Evolutionary conservation across 1,140 invertebrate genomes (phyloP).

Genomic region (Rhynchophorus ferrugineus): DNA sequence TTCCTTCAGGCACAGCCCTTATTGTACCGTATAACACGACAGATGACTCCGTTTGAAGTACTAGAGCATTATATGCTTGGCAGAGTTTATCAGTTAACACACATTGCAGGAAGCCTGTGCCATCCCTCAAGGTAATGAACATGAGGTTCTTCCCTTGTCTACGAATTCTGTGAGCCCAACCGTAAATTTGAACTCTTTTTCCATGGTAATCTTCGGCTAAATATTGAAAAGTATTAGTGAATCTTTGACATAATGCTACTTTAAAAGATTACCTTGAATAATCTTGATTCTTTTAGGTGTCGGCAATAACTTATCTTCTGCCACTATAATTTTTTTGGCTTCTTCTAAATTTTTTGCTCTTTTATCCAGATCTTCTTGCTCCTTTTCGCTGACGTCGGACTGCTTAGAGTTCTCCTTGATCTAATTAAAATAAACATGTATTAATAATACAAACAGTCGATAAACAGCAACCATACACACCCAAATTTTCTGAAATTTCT

Average conservation of each 20-base stretch:
- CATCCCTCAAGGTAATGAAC: constrained; percentile 93
- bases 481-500: constrained; percentile 90
- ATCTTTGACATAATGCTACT: not conserved
- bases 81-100: constrained; percentile 83
- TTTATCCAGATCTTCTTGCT: constrained; percentile 76
- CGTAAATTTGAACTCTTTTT: constrained; percentile 74
- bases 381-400: constrained; percentile 67
- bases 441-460: too few relatives aligned
- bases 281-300: constrained; percentile 74
- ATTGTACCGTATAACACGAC: constrained; percentile 79
- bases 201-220: constrained; percentile 53
- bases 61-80: constrained; percentile 88
- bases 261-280: constrained; percentile 48
- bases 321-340: constrained; percentile 77
- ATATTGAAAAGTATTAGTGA: not conserved
- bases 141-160: constrained; percentile 89
- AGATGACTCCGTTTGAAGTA: constrained; percentile 85
- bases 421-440: too few relatives aligned
- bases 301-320: constrained; percentile 70
- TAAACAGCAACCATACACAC: constrained; percentile 34
- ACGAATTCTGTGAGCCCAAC: constrained; percentile 92
- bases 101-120: constrained; percentile 91
- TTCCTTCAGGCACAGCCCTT: constrained; percentile 81
- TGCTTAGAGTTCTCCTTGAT: constrained; percentile 70
- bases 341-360: constrained; percentile 85